Evolutionary conservation across 1,140 invertebrate genomes (phyloP).

Genomic region (Drosophila setifemur): DNA sequence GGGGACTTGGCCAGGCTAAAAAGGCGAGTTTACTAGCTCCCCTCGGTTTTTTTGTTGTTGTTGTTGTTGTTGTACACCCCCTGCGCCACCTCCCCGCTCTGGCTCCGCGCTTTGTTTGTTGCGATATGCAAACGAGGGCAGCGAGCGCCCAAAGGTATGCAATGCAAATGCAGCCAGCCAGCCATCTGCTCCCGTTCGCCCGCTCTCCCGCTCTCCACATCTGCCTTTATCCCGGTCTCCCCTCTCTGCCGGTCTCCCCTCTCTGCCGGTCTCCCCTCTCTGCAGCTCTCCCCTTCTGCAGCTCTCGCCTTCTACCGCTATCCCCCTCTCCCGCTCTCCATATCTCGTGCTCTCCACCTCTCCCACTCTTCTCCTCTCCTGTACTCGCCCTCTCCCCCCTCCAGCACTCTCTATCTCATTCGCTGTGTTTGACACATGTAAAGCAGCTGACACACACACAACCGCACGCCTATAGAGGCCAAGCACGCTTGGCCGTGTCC

Average conservation of each 20-base stretch:
- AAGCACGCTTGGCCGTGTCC: background rate
- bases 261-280: no score
- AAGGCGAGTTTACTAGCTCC: background rate
- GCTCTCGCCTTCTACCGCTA: no score
- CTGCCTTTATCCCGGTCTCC: no score
- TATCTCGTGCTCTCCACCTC: no score
- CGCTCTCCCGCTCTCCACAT: no score
- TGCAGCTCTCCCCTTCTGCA: no score
- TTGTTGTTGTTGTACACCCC: background rate
- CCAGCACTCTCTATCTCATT: background rate
- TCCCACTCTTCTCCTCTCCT: no score
- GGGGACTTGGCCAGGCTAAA: background rate
- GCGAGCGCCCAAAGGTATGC: slow-evolving; percentile 73
- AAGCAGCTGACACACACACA: slow-evolving; percentile 36
- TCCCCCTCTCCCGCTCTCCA: background rate
- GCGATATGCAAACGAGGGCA: slow-evolving; percentile 63
- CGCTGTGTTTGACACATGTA: slow-evolving; percentile 69
- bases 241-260: no score
- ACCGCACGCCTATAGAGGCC: background rate
- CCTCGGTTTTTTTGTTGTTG: background rate
- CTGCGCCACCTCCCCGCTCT: background rate
- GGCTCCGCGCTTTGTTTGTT: background rate
- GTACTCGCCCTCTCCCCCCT: background rate
- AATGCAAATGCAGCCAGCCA: slow-evolving; percentile 57
- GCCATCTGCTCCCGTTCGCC: background rate